Percentiles rank a stretch among this genome's conserved stretches.
Evolutionary conservation across 2,888 invertebrate genomes (phyloP).

Genomic region (Busseola fusca): DNA sequence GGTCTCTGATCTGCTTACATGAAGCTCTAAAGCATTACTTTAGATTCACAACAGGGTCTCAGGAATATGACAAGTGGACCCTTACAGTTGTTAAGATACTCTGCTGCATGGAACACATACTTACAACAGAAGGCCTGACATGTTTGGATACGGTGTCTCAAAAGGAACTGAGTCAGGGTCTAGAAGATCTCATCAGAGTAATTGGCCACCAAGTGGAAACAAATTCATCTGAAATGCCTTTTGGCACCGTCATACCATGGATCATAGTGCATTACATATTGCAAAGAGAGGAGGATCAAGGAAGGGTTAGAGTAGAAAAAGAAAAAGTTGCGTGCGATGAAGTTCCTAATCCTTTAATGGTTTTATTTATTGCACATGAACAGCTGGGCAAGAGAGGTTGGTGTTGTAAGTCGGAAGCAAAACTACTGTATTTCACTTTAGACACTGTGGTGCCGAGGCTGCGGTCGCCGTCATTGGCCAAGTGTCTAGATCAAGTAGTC

Average conservation of each 20-base stretch:
- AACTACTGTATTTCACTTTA: constrained; percentile 93
- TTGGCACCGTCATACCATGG: constrained; percentile 94
- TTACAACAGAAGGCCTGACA: constrained; percentile 81
- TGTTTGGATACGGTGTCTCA: constrained; percentile 88
- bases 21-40: constrained; percentile 92
- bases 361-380: constrained; percentile 95
- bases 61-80: constrained; percentile 85
- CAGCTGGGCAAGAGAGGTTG: constrained; percentile 93
- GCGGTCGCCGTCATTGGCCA: constrained; percentile 90
- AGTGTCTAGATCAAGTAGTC: constrained; percentile 91
- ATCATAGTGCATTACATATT: constrained; percentile 94
- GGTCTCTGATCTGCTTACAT: constrained; percentile 93
- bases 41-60: constrained; percentile 79
- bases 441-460: constrained; percentile 92
- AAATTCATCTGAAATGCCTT: constrained; percentile 90
- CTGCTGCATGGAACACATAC: constrained; percentile 83
- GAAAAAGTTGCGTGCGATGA: constrained; percentile 87
- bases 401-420: constrained; percentile 94
- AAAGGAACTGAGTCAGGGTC: constrained; percentile 90
- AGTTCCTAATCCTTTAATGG: constrained; percentile 92
- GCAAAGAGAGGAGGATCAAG: constrained; percentile 92
- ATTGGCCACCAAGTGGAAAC: constrained; percentile 95
- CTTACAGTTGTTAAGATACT: constrained; percentile 83
- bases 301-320: constrained; percentile 86
- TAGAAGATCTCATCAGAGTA: constrained; percentile 93